Base-by-base conservation (phyloP, 2,113 vertebrate genomes). In the Dendrocopos noguchii region DNA sequence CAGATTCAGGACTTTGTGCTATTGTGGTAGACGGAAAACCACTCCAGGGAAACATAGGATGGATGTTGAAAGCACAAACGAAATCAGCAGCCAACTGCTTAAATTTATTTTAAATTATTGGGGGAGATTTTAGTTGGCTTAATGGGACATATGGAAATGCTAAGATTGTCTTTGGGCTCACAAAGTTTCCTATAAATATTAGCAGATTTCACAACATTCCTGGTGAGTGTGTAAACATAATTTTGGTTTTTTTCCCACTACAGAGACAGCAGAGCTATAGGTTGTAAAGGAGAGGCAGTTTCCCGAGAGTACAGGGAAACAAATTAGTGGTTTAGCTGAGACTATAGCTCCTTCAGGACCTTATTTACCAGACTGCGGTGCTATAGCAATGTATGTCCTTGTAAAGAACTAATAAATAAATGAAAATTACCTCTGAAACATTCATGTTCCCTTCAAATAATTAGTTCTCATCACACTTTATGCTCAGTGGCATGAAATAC, bases 1-100 rank as follows among this genome's bases (percentile, higher is more conserved):
- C 86, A 90, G 77, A 92, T 76, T 95, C 92, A 96, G 91, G 78
- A 70, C 52, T 90, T 81, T 28, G 33, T 76, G 67, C 46, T 70
- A 6, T 29, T 88, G 84, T n/a, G 3, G 42, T 12, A 81, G 80
- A 63, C 78, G 71, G 64, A 29, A 92, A 91, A n/a, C 39, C 39
- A 33, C 92, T 44, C 46, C 3, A 22, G 46, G 33, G 46, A 76
- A 82, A 81, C 91, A 83, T 70, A 66, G 84, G 92, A 50, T 2
- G 13, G 15, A 36, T 19, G 0, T 21, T 61, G 63, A 59, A 84
- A 72, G n/a, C 2, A 2, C 28, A 28, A 76, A 66, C 25, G 3
- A 66, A 89, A 68, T 52, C 68, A 24, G 24, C 57, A 42, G 46
- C 65, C 76, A 78, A 80, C 22, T 18, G 14, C 24, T 82, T 65